These are phyloP conservation scores for Zygothrica quintamaculata DNA, from an alignment of 2,888 invertebrate genomes.

Conservation along the genomic window DNA sequence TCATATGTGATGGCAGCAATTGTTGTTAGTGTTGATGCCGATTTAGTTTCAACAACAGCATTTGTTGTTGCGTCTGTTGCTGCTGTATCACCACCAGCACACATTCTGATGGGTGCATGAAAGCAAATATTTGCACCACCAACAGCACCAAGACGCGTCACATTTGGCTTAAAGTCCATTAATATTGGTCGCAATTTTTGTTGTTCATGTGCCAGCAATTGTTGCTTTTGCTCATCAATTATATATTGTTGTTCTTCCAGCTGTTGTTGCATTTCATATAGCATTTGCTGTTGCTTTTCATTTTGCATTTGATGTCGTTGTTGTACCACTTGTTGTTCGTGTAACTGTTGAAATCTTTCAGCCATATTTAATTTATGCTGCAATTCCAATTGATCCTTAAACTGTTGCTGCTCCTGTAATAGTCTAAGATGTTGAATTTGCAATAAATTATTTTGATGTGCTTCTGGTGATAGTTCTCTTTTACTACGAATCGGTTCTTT, in stretches of 20 bases:
- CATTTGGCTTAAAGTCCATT: constrained; percentile 43
- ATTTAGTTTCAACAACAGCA: too few species aligned
- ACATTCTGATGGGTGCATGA: constrained; percentile 51
- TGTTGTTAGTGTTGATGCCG: not conserved
- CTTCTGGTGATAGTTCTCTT: not conserved
- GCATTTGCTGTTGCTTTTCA: constrained; percentile 3
- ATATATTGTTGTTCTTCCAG: constrained; percentile 19
- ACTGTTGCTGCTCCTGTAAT: not conserved
- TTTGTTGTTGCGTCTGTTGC: not conserved
- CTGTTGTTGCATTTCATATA: constrained; percentile 10
- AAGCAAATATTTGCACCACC: constrained; percentile 49
- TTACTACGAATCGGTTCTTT: not conserved
- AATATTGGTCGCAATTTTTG: constrained; percentile 18
- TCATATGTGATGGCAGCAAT: constrained; percentile 42
- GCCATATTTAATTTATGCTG: constrained; percentile 2
- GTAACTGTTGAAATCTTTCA: not conserved
- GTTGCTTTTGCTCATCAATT: constrained; percentile 13
- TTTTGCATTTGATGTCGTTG: not conserved
- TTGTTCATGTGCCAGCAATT: constrained; percentile 9
- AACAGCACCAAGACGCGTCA: constrained; percentile 25
- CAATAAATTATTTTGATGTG: not conserved
- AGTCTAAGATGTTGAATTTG: not conserved
- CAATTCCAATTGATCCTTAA: constrained; percentile 1
- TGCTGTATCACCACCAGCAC: constrained; percentile 15
- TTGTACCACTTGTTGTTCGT: constrained; percentile 1